These are phyloP conservation scores for Tipula lateralis DNA, from an alignment of 2,888 invertebrate genomes.

Conservation along the genomic window DNA sequence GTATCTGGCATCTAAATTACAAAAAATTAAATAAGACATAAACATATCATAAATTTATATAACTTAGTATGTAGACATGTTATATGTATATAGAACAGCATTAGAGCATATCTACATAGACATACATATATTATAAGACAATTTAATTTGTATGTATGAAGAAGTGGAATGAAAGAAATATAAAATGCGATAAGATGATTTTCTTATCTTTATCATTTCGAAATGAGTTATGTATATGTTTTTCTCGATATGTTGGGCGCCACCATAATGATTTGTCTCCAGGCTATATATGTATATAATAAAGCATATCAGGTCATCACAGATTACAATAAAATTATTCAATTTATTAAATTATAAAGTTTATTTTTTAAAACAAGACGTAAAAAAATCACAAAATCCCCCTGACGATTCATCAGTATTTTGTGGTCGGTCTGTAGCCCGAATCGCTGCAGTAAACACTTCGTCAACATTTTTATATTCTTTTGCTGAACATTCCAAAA, in stretches of 20 bases:
- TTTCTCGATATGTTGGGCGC: background rate
- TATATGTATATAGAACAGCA: background rate
- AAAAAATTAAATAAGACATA: background rate
- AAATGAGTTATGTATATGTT: background rate
- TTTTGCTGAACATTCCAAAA: conserved; percentile 33
- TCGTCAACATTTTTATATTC: conserved; percentile 28
- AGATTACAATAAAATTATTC: background rate
- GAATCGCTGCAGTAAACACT: conserved; percentile 30
- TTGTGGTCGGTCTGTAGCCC: background rate
- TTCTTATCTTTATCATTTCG: background rate
- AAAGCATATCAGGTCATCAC: background rate
- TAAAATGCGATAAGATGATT: background rate
- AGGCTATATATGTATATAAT: background rate
- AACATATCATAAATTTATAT: background rate
- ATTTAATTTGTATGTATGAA: background rate
- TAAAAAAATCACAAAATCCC: background rate
- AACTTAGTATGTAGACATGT: no score
- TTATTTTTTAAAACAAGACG: background rate
- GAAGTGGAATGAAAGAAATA: background rate
- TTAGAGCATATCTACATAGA: background rate
- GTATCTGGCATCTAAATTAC: background rate
- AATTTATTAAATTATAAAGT: background rate
- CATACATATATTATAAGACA: background rate
- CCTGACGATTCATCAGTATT: background rate
- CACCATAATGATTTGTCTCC: background rate